Evolutionary conservation across 2,888 invertebrate species (phyloP).

Genomic region (Caradrina clavipalpis): DNA sequence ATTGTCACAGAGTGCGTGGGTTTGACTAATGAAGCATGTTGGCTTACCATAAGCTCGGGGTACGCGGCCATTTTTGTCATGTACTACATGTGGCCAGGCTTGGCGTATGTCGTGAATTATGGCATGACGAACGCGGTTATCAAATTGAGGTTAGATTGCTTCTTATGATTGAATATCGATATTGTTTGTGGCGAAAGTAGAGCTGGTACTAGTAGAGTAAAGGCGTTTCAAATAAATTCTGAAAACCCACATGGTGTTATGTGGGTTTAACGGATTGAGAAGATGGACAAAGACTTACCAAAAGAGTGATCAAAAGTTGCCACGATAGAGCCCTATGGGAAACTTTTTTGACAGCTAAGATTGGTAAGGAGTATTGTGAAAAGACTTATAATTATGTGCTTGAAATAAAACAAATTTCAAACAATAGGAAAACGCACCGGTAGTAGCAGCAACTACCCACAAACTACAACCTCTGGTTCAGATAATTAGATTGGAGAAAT

Average conservation of each 20-base stretch:
- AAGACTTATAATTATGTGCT: no score
- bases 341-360: neutral
- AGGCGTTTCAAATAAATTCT: no score
- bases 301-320: no score
- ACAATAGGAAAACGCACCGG: neutral
- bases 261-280: no score
- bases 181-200: conserved; percentile 19
- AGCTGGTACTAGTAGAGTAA: neutral
- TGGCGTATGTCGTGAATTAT: conserved; percentile 48
- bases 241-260: no score
- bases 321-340: no score
- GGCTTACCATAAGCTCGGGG: conserved; percentile 53
- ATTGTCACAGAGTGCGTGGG: conserved; percentile 78
- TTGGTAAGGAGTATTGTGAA: no score
- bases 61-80: conserved; percentile 64
- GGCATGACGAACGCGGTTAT: conserved; percentile 44
- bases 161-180: conserved; percentile 50
- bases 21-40: conserved; percentile 77
- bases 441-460: conserved; percentile 7
- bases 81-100: conserved; percentile 34
- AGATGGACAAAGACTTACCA: no score
- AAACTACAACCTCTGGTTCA: conserved; percentile 3
- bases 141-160: conserved; percentile 53
- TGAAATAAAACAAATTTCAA: neutral
- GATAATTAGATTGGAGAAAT: conserved; percentile 10